A percentile compares a stretch with the other conserved stretches of the same genome.
phyloP scores from a whole-genome alignment of 64 coral and sea anemone species.

The Montipora cactus region DNA sequence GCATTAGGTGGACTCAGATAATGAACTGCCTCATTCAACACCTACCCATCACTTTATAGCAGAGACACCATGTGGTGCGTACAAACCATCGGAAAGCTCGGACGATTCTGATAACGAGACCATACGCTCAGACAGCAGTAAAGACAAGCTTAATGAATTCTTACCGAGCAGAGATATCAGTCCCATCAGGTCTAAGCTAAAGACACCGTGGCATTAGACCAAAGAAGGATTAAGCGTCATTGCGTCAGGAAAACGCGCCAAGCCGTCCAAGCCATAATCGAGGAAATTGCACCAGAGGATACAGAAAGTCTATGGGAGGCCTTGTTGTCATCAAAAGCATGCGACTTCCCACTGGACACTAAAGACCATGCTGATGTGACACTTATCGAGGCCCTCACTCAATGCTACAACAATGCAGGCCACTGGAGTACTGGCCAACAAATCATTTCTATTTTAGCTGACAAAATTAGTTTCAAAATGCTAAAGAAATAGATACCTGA shows the following conservation, averaged over 20 bases:
- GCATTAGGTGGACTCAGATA: no score
- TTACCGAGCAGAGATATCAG: slow-evolving; percentile 37
- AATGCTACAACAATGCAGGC: slow-evolving; percentile 32
- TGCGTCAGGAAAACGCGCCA: slow-evolving; percentile 23
- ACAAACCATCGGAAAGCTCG: background rate
- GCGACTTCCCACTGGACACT: background rate
- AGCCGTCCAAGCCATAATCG: slow-evolving; percentile 39
- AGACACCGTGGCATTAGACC: slow-evolving; percentile 4
- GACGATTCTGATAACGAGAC: slow-evolving; percentile 21
- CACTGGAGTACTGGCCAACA: slow-evolving; percentile 14
- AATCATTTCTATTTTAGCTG: slow-evolving; percentile 31
- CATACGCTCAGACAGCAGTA: slow-evolving; percentile 14
- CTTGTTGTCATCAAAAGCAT: slow-evolving; percentile 16
- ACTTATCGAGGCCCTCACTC: background rate
- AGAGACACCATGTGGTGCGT: no score
- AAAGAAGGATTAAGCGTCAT: slow-evolving; percentile 36
- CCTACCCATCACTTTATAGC: no score
- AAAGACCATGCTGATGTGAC: slow-evolving; percentile 1
- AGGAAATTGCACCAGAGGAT: slow-evolving; percentile 55
- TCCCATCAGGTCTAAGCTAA: slow-evolving; percentile 37
- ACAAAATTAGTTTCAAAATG: slow-evolving; percentile 25
- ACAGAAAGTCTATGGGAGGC: slow-evolving; percentile 14
- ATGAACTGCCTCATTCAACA: no score
- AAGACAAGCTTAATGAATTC: slow-evolving; percentile 39
- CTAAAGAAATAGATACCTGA: slow-evolving; percentile 10